phyloP scores from a whole-genome alignment of 1,140 invertebrate species.

The Cydia fagiglandana region DNA sequence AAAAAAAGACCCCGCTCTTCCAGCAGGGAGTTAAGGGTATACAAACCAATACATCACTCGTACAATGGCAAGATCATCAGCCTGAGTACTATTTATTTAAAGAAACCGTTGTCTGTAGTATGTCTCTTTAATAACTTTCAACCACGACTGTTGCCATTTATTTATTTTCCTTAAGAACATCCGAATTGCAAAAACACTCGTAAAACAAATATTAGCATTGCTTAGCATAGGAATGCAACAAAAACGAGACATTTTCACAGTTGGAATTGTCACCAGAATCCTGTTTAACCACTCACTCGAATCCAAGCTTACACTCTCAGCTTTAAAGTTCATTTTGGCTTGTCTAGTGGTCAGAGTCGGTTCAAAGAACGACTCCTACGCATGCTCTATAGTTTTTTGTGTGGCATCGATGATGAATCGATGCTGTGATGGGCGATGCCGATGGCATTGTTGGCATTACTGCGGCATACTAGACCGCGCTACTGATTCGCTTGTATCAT shows the following conservation, averaged over 20 bases:
- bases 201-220: slow-evolving; percentile 10
- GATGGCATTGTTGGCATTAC: slow-evolving; percentile 27
- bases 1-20: too few relatives aligned
- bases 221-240: slow-evolving; percentile 14
- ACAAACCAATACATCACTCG: too few relatives aligned
- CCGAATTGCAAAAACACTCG: background rate
- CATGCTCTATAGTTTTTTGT: slow-evolving; percentile 23
- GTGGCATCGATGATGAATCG: slow-evolving; percentile 21
- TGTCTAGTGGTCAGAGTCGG: background rate
- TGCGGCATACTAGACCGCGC: background rate
- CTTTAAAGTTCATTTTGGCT: background rate
- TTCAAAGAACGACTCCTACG: slow-evolving; percentile 27
- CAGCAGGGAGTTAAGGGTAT: too few relatives aligned
- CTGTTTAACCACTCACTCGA: background rate
- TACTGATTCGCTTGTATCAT: background rate
- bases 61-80: too few relatives aligned
- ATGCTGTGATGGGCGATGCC: slow-evolving; percentile 24
- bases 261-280: slow-evolving; percentile 19
- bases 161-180: background rate
- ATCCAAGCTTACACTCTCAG: background rate
- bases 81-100: too few relatives aligned
- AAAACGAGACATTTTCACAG: slow-evolving; percentile 2
- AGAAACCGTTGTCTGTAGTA: too few relatives aligned
- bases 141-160: background rate
- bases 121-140: background rate